A percentile compares a stretch with the other conserved stretches of the same genome.
Conservation (phyloP, 2,888 invertebrate species). For the Cylloceria caligata region DNA sequence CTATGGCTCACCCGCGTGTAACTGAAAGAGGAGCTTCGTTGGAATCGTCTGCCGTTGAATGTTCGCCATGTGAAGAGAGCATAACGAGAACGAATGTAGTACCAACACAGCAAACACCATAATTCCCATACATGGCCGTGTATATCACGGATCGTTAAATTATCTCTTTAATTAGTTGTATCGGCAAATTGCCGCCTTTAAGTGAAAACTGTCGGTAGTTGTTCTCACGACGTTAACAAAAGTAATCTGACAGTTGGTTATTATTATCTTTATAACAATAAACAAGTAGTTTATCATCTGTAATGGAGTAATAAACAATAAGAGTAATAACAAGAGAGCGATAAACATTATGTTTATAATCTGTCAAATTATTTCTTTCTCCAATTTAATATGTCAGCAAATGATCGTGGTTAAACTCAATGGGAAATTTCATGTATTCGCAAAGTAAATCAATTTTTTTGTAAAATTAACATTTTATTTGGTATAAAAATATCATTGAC, state of each 20-base stretch:
- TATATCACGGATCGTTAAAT: conserved; percentile 24
- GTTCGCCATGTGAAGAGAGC: conserved; percentile 79
- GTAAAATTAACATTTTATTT: conserved; percentile 48
- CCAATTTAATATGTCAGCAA: not conserved
- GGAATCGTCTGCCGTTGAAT: not conserved
- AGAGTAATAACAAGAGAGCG: too few species aligned
- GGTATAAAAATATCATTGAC: conserved; percentile 40
- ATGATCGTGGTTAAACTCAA: not conserved
- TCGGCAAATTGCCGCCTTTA: conserved; percentile 24
- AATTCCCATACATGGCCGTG: conserved; percentile 22
- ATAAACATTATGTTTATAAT: too few species aligned
- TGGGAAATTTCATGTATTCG: not conserved
- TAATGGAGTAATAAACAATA: too few species aligned
- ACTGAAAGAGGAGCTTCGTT: conserved; percentile 6
- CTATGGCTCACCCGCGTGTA: conserved; percentile 14
- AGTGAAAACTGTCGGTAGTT: conserved; percentile 35
- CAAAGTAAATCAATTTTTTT: not conserved
- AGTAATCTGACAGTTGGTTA: not conserved
- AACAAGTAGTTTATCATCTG: too few species aligned
- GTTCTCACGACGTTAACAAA: conserved; percentile 5
- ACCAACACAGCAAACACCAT: conserved; percentile 1
- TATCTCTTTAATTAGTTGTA: conserved; percentile 52
- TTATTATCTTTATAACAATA: too few species aligned
- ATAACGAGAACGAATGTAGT: conserved; percentile 73
- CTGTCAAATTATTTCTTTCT: not conserved